Evolutionary conservation across 2,888 invertebrate genomes (phyloP), one percentile per base, ranked within the genome.

Genomic region (Lochmaea capreae): DNA sequence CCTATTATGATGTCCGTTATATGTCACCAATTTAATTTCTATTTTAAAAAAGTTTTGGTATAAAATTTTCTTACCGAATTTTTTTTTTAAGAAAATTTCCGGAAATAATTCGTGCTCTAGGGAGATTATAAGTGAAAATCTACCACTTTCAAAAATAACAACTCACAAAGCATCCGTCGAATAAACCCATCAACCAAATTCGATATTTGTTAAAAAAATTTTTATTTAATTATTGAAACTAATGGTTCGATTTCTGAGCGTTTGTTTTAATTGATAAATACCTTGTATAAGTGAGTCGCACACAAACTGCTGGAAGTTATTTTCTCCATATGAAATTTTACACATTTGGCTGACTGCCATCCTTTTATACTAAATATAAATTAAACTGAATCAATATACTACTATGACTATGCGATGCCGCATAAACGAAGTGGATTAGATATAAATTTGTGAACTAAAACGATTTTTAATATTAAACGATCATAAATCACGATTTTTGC

Each of bases 291-390:
- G 39, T n/a, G 16, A 61, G 16, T 42, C 42, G 14, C 61, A 61
- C 9, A 1, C 33, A 22, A 61, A 61, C 39, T 49, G 10, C n/a
- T 65, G 26, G 26, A 65, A 22, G n/a, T 54, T 52, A 65, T 65
- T 65, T 65, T 65, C 14, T 63, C 62, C 12, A 43, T 65, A 26
- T 12, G 61, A 67, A 67, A 74, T 72, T 74, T 69, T 67, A 65
- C 72, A 76, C 63, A 65, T 66, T 65, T 76, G 76, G 76, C 73
- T 54, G 42, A 67, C n/a, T 74, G 72, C 76, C 76, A 76, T 74
- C 62, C 42, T 18, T 63, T 63, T 43, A 18, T 43, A 63, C 62
- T 42, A 63, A 16, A 63, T 63, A 33, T 59, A 59, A 59, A 59
- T 59, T 59, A 63, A 63, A 63, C 16, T 63, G 42, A 43, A 63